Percentiles rank a stretch among this genome's conserved stretches.
Evolutionary conservation across 1,140 invertebrate species (phyloP).

Genomic region (Schmidtea mediterranea): DNA sequence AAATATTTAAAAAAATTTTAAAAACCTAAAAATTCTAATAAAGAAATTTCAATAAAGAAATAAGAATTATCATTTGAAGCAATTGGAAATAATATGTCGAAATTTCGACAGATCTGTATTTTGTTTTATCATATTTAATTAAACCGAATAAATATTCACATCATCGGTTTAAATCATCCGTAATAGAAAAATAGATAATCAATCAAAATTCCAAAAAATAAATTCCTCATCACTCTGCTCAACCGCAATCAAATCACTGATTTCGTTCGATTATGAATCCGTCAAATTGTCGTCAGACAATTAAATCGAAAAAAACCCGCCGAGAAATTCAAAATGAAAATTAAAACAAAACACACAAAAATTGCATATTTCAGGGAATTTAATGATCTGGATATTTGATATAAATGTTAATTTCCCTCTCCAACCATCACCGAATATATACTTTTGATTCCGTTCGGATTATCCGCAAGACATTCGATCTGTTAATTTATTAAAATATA

Average conservation of each 20-base stretch:
- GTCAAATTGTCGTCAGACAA: no score
- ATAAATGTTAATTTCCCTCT: no score
- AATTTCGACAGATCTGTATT: conserved; percentile 8
- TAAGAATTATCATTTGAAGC: conserved; percentile 11
- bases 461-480: no score
- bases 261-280: not conserved
- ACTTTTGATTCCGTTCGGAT: no score
- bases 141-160: conserved; percentile 11
- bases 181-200: conserved; percentile 9
- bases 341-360: no score
- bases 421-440: no score
- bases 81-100: conserved; percentile 7
- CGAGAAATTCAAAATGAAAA: no score
- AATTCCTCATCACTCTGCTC: conserved; percentile 10
- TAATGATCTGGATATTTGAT: no score
- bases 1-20: no score
- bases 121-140: conserved; percentile 9
- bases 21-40: conserved; percentile 8
- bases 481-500: no score
- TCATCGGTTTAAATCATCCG: conserved; percentile 10
- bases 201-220: conserved; percentile 8
- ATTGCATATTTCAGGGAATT: no score
- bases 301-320: no score
- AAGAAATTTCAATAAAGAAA: conserved; percentile 10
- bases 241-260: conserved; percentile 7